phyloP scores from a whole-genome alignment of 2,113 vertebrate genomes.

The Xiphophorus maculatus region DNA sequence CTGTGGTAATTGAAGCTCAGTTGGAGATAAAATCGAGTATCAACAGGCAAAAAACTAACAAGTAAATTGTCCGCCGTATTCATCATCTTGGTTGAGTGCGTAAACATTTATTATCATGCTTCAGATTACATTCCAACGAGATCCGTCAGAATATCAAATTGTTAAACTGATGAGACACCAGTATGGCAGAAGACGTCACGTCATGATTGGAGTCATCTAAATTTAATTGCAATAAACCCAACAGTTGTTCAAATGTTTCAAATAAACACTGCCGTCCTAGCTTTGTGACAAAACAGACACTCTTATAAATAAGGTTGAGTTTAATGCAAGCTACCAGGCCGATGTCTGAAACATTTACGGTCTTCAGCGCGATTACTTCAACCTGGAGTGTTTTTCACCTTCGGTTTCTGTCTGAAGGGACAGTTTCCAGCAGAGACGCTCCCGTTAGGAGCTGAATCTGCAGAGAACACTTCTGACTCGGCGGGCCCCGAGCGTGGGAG shows the following conservation, averaged over 20 bases:
- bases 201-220: not conserved
- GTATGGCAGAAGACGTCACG: not conserved
- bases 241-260: not conserved
- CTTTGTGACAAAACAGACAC: no score
- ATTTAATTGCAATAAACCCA: not conserved
- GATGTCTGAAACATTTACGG: not conserved
- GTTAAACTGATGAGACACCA: not conserved
- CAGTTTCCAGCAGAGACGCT: not conserved
- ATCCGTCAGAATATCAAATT: not conserved
- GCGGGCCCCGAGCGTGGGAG: slow-evolving; percentile 12
- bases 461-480: slow-evolving; percentile 30
- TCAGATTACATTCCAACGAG: not conserved
- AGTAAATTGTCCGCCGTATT: not conserved
- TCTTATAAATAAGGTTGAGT: not conserved
- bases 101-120: not conserved
- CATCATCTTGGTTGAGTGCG: no score
- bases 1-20: not conserved
- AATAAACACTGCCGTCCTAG: not conserved
- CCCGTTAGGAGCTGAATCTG: slow-evolving; percentile 12
- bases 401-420: slow-evolving; percentile 1
- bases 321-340: not conserved
- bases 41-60: not conserved
- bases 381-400: not conserved
- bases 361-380: not conserved
- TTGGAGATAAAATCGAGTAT: slow-evolving; percentile 1